Evolutionary conservation across 1,140 invertebrate genomes (phyloP).

Genomic region (Dinothrombium tinctorium): DNA sequence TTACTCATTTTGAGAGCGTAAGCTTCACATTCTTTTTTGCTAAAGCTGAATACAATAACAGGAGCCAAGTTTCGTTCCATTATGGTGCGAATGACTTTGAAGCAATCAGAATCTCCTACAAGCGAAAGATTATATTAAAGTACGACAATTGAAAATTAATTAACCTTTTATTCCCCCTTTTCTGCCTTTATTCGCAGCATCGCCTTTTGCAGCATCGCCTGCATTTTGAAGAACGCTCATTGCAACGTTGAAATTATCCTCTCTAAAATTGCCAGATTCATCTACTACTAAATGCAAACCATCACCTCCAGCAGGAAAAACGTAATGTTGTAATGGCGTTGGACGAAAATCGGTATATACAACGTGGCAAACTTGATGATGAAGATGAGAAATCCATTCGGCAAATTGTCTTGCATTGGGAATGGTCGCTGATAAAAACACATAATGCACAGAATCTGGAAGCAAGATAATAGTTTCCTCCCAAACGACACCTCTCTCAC

Average conservation of each 20-base stretch:
- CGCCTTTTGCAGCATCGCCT: conserved; percentile 48
- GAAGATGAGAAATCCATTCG: conserved; percentile 92
- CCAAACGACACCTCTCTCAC: conserved; percentile 97
- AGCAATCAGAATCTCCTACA: conserved; percentile 50
- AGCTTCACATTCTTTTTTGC: conserved; percentile 90
- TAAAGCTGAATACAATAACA: conserved; percentile 97
- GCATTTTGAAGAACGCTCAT: conserved; percentile 59
- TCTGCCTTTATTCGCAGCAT: conserved; percentile 25
- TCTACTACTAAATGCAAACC: conserved; percentile 88
- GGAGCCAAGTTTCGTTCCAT: conserved; percentile 94
- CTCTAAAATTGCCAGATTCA: conserved; percentile 75
- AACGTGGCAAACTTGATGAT: conserved; percentile 78
- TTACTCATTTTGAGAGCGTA: conserved; percentile 92
- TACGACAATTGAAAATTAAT: background rate
- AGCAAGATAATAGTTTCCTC: conserved; percentile 95
- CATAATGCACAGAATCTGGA: conserved; percentile 93
- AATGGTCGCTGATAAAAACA: conserved; percentile 97
- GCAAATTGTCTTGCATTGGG: conserved; percentile 93
- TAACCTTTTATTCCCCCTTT: conserved; percentile 33
- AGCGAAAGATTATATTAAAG: conserved; percentile 1
- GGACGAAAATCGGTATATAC: conserved; percentile 97
- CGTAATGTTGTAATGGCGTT: conserved; percentile 90
- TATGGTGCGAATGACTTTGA: conserved; percentile 96
- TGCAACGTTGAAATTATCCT: conserved; percentile 90
- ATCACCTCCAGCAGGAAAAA: conserved; percentile 82